Conservation (phyloP, 1,140 invertebrate species). For the Thaumetopoea pityocampa region DNA sequence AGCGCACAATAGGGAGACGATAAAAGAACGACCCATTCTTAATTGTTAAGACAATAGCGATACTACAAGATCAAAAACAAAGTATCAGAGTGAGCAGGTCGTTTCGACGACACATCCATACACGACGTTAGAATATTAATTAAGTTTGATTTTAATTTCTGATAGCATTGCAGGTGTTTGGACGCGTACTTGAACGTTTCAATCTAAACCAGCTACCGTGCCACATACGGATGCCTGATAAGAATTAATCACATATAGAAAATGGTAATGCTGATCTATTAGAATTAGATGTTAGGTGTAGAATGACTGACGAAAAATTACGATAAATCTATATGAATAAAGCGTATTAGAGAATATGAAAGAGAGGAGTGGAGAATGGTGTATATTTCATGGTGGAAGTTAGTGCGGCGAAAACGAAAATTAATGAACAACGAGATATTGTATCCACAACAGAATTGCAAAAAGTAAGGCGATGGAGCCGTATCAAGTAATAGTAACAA, state of each 20-base stretch:
- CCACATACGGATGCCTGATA: slow-evolving; percentile 14
- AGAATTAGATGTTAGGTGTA: slow-evolving; percentile 7
- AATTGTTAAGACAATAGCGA: slow-evolving; percentile 14
- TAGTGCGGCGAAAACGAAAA: too few species aligned
- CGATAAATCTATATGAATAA: slow-evolving; percentile 2
- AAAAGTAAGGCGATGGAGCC: not conserved
- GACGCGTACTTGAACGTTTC: slow-evolving; percentile 15
- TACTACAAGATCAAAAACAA: slow-evolving; percentile 24
- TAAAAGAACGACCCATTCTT: slow-evolving; percentile 26
- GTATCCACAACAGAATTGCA: not conserved
- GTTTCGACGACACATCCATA: not conserved
- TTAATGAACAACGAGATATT: too few species aligned
- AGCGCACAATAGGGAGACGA: slow-evolving; percentile 22
- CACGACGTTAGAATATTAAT: slow-evolving; percentile 42
- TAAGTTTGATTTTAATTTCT: slow-evolving; percentile 27
- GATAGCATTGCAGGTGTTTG: slow-evolving; percentile 21
- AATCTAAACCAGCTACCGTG: slow-evolving; percentile 19
- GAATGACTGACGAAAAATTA: slow-evolving; percentile 17
- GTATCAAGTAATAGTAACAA: slow-evolving; percentile 15
- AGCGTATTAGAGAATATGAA: not conserved
- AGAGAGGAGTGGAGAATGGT: too few species aligned
- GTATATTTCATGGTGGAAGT: too few species aligned
- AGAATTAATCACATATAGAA: slow-evolving; percentile 19
- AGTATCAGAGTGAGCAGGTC: slow-evolving; percentile 9
- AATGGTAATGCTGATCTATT: slow-evolving; percentile 7